A percentile compares a stretch with the other conserved stretches of the same genome.
These are phyloP conservation scores for Takifugu flavidus DNA, from an alignment of 2,113 vertebrate species.

Conservation along the genomic window DNA sequence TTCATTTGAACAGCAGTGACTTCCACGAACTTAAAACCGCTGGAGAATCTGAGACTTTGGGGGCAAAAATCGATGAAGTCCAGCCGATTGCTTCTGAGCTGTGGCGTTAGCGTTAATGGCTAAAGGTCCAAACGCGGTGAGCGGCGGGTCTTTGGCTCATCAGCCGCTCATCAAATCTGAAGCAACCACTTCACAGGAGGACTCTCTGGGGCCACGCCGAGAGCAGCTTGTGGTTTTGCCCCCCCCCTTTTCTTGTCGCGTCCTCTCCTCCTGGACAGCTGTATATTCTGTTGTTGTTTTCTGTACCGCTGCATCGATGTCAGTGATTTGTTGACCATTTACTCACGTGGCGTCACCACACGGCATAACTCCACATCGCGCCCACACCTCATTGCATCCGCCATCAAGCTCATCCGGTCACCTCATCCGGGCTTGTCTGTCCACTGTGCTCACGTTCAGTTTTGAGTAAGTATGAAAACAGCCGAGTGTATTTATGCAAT, in stretches of 20 bases:
- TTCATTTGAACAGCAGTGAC: slow-evolving; percentile 18
- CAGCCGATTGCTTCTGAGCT: slow-evolving; percentile 36
- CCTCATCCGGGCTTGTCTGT: slow-evolving; percentile 63
- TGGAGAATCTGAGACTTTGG: slow-evolving; percentile 13
- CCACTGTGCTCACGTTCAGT: slow-evolving; percentile 62
- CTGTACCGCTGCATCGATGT: slow-evolving; percentile 66
- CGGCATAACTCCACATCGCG: slow-evolving; percentile 46
- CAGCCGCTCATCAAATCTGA: slow-evolving; percentile 20
- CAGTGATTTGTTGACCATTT: slow-evolving; percentile 64
- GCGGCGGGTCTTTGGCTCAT: slow-evolving; percentile 30
- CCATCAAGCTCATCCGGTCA: slow-evolving; percentile 48
- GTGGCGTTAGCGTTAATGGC: slow-evolving; percentile 28
- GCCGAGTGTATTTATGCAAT: slow-evolving; percentile 40
- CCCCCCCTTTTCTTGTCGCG: neutral
- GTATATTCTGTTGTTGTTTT: slow-evolving; percentile 64
- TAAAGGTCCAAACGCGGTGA: slow-evolving; percentile 39
- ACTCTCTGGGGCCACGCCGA: slow-evolving; percentile 50
- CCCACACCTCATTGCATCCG: slow-evolving; percentile 52
- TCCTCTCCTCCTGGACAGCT: slow-evolving; percentile 36
- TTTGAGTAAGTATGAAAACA: slow-evolving; percentile 6
- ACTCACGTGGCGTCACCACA: slow-evolving; percentile 53
- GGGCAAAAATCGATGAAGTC: slow-evolving; percentile 23
- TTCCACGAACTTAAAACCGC: slow-evolving; percentile 16
- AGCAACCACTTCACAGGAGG: slow-evolving; percentile 73
- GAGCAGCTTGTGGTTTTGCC: slow-evolving; percentile 62